Evolutionary conservation across 2,888 invertebrate species (phyloP).

Genomic region (Standfussiana lucernea): DNA sequence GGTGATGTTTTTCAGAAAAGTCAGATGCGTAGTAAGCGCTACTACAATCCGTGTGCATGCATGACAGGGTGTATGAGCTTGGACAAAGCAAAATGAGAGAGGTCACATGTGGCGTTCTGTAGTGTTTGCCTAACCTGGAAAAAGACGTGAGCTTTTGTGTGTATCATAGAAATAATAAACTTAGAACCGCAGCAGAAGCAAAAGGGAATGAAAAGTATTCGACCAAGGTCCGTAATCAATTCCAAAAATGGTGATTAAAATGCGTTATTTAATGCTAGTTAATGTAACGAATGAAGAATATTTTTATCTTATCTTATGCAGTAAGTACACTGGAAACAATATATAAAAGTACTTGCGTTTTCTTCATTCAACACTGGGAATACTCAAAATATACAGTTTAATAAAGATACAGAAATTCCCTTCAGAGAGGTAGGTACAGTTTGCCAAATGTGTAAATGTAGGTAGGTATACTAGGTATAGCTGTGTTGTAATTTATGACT

Average conservation of each 20-base stretch:
- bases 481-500: slow-evolving; percentile 44
- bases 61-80: not conserved
- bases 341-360: slow-evolving; percentile 2
- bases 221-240: not conserved
- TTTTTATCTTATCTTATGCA: not conserved
- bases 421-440: slow-evolving; percentile 2
- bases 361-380: not conserved
- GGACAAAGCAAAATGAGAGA: not conserved
- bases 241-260: not conserved
- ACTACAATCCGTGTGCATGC: not conserved
- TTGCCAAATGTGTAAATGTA: not conserved
- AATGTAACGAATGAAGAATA: not conserved
- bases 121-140: not conserved
- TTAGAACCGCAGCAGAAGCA: not conserved
- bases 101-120: not conserved
- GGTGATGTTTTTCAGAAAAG: not conserved
- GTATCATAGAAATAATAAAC: not conserved
- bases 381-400: not conserved
- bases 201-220: not conserved
- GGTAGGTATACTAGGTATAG: not conserved
- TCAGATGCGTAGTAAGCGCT: not conserved
- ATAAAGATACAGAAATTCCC: slow-evolving; percentile 10
- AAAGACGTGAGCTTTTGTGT: not conserved
- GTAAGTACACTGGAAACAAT: not conserved
- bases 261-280: not conserved